Percentiles rank a stretch among this genome's conserved stretches.
phyloP scores from a whole-genome alignment of 2,888 invertebrate species.

The Pseudococcus viburni region DNA sequence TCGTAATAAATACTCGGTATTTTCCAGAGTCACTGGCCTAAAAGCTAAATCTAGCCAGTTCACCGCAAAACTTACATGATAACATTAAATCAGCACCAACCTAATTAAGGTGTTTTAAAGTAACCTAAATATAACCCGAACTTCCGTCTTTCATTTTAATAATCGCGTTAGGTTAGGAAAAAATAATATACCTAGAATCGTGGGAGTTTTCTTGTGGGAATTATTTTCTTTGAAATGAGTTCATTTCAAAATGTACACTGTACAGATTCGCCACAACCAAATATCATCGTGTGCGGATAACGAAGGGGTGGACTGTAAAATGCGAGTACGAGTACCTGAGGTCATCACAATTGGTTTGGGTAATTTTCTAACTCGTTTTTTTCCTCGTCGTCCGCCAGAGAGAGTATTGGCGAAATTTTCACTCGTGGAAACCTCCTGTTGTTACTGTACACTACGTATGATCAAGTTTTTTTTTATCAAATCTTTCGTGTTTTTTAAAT shows the following conservation, averaged over 20 bases:
- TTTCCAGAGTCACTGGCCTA: conserved; percentile 60
- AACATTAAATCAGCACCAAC: conserved; percentile 65
- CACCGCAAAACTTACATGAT: conserved; percentile 48
- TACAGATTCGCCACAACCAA: conserved; percentile 51
- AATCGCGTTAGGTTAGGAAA: conserved; percentile 64
- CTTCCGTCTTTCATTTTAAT: conserved; percentile 67
- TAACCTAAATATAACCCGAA: conserved; percentile 67
- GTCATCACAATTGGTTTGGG: conserved; percentile 63
- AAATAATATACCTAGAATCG: conserved; percentile 66
- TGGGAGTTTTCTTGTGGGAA: conserved; percentile 68
- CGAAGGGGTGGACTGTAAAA: conserved; percentile 61
- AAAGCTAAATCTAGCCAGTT: conserved; percentile 62
- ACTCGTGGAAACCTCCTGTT: conserved; percentile 6
- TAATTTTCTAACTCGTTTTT: conserved; percentile 57
- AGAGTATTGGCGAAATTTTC: conserved; percentile 55
- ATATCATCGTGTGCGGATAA: conserved; percentile 25
- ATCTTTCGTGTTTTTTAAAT: conserved; percentile 16
- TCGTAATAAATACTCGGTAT: not conserved
- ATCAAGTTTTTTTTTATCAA: not conserved
- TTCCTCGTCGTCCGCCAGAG: conserved; percentile 54
- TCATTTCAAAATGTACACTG: conserved; percentile 58
- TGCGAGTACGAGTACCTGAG: conserved; percentile 57
- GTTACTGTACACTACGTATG: conserved; percentile 25
- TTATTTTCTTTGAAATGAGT: conserved; percentile 65
- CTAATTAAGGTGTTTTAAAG: conserved; percentile 64